phyloP scores from a whole-genome alignment of 2,888 invertebrate species.

The Scaptomyza cyrtandrae region DNA sequence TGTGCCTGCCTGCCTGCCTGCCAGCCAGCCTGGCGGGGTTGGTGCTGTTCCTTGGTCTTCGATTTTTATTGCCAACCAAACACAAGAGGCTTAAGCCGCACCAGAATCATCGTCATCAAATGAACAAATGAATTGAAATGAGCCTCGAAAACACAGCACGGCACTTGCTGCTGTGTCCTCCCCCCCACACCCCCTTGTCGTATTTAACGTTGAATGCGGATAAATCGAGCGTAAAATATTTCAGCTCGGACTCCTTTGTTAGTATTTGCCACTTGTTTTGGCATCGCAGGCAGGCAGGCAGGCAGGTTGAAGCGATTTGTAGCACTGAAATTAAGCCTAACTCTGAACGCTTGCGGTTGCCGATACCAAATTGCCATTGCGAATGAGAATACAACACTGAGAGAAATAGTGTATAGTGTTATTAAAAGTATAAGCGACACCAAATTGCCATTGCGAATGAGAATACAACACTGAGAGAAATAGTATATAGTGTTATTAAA shows the following conservation, averaged over 20 bases:
- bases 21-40: conserved; percentile 29
- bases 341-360: conserved; percentile 32
- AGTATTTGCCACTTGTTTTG: conserved; percentile 61
- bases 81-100: conserved; percentile 82
- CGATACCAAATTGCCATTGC: conserved; percentile 44
- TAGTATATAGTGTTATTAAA: neutral
- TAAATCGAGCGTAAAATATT: conserved; percentile 84
- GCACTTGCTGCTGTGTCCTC: conserved; percentile 49
- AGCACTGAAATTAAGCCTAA: conserved; percentile 44
- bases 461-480: conserved; percentile 4
- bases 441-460: conserved; percentile 43
- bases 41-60: conserved; percentile 28
- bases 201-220: conserved; percentile 53
- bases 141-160: conserved; percentile 62
- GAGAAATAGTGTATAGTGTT: neutral
- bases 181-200: neutral
- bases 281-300: conserved; percentile 42
- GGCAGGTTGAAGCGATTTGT: conserved; percentile 61
- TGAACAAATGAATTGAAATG: conserved; percentile 80
- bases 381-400: conserved; percentile 12
- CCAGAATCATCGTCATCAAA: conserved; percentile 69
- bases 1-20: conserved; percentile 34
- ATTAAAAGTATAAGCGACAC: conserved; percentile 14
- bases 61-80: conserved; percentile 82
- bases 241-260: conserved; percentile 71